phyloP scores from a whole-genome alignment of 2,113 vertebrate genomes.

The Podarcis cretensis region DNA sequence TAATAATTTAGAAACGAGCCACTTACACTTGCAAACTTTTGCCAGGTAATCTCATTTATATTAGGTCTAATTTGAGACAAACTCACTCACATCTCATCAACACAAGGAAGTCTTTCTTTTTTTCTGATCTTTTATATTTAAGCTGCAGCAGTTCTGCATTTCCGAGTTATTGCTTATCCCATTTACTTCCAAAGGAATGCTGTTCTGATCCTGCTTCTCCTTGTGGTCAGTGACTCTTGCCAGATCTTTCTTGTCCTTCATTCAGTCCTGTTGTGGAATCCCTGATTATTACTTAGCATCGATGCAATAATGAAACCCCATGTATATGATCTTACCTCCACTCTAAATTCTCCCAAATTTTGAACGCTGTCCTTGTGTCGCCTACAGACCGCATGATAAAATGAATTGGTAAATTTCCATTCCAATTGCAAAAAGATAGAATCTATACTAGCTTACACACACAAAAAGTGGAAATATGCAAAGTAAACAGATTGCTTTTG shows the following conservation, averaged over 20 bases:
- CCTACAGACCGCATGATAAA: conserved; percentile 65
- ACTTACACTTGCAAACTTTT: too few relatives aligned
- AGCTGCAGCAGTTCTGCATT: not conserved
- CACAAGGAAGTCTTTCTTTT: too few relatives aligned
- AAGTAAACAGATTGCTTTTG: conserved; percentile 68
- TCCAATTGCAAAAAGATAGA: conserved; percentile 58
- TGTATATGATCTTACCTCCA: conserved; percentile 60
- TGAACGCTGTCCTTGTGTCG: conserved; percentile 50
- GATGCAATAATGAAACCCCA: conserved; percentile 50
- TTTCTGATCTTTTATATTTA: too few relatives aligned
- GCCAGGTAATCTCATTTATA: too few relatives aligned
- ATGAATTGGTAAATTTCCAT: conserved; percentile 71
- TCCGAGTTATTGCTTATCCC: not conserved
- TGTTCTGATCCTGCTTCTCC: not conserved
- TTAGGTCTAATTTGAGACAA: too few relatives aligned
- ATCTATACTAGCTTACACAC: conserved; percentile 49
- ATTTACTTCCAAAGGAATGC: not conserved
- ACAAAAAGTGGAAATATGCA: conserved; percentile 63
- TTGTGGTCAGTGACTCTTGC: conserved; percentile 13
- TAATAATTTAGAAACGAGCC: too few relatives aligned
- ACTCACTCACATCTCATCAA: too few relatives aligned
- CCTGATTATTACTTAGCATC: conserved; percentile 49
- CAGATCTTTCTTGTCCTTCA: not conserved
- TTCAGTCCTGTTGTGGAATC: not conserved
- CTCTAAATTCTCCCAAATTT: conserved; percentile 58